Conservation (phyloP, 2,797 vertebrate genomes). For the Clamator glandarius region DNA sequence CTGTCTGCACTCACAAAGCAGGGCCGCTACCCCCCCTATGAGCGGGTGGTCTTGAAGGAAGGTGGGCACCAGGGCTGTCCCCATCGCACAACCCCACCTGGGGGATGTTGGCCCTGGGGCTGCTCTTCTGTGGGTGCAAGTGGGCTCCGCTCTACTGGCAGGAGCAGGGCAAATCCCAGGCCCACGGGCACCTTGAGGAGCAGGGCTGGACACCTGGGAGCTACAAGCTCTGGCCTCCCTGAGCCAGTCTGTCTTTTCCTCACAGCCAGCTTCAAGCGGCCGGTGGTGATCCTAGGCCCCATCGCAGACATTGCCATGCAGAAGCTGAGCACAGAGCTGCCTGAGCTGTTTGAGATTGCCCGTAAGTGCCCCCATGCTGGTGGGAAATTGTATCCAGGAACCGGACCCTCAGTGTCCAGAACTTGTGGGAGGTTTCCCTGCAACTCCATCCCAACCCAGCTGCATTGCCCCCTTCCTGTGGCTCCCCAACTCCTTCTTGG, state of each 20-base stretch:
- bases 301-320: constrained; percentile 94
- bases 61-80: constrained; percentile 73
- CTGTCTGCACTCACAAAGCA: constrained; percentile 93
- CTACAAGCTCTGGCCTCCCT: not conserved
- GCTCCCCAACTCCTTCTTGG: not conserved
- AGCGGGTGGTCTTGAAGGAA: constrained; percentile 92
- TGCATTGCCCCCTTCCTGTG: not conserved
- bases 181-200: not conserved
- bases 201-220: fast-evolving
- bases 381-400: not conserved
- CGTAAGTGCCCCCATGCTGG: constrained; percentile 71
- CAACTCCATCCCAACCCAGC: not conserved
- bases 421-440: not conserved
- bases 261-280: constrained; percentile 93
- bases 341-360: constrained; percentile 89
- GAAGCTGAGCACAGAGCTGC: constrained; percentile 87
- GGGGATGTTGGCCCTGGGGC: fast-evolving
- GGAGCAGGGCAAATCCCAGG: not conserved
- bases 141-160: not conserved
- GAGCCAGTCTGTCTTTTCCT: not conserved
- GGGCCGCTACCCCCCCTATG: constrained; percentile 93
- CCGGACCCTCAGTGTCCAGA: not conserved
- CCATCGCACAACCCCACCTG: not conserved
- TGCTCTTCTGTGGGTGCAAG: not conserved
- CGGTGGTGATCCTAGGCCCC: constrained; percentile 94